Evolutionary conservation across 2,888 invertebrate genomes (phyloP), one percentile per base, ranked within the genome.

Genomic region (Limnephilus auricula): DNA sequence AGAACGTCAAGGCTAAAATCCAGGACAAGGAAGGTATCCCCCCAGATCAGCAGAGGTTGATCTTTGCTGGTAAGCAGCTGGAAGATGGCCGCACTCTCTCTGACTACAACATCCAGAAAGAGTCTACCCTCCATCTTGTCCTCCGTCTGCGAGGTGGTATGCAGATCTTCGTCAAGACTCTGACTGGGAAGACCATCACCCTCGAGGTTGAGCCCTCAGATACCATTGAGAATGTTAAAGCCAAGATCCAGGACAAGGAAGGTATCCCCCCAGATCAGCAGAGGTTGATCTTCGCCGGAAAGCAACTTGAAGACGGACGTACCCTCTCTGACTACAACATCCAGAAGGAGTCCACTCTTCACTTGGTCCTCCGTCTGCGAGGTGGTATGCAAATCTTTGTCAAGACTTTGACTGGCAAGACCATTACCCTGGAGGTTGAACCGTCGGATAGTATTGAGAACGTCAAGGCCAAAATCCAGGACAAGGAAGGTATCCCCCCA

Each of bases 11-110:
- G 6, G 65, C 65, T 9, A 65, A 65, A 2, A 65, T 65, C 65
- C 65, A 65, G n/a, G 65, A 65, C 25, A 65, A 65, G 65, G 65
- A 65, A 65, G 65, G 65, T 65, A 65, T 65, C 65, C 65, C 65
- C n/a, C 65, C 65, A 65, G 65, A 65, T 65, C 65, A 65, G n/a
- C 65, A 65, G 65, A 65, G 65, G 65, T 65, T 65, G 65, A 65
- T 65, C 65, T 65, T 65, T 9, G 65, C 65, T 0, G 65, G 65
- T 1, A 65, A 65, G 25, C 65, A 65, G 25, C 9, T 65, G 25
- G 65, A 65, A 9, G 65, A 65, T 65, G 65, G 65, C 6, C 65
- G 65, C 25, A 65, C 65, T 1, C 65, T 65, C 9, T 65, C 65
- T 25, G 65, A 65, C n/a, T 65, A 65, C 9, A 65, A 65, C 65